Evolutionary conservation across 2,797 vertebrate species (phyloP).

Genomic region (Ataeniobius toweri): DNA sequence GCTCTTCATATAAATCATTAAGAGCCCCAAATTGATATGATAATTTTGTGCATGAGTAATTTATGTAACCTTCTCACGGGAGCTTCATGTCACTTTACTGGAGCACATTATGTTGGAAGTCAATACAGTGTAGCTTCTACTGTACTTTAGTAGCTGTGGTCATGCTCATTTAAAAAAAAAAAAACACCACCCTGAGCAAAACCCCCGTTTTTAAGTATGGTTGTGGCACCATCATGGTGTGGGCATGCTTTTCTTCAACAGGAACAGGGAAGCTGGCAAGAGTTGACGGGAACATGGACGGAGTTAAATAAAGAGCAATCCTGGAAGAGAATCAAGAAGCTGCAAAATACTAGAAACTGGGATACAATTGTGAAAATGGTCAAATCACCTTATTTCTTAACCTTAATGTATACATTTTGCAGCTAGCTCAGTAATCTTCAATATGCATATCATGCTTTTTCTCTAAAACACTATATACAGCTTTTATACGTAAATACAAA

Average conservation of each 20-base stretch:
- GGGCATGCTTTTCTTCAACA: not conserved
- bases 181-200: not conserved
- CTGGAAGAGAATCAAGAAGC: not conserved
- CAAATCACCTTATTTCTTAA: slow-evolving; percentile 19
- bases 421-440: slow-evolving; percentile 5
- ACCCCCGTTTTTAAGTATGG: not conserved
- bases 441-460: slow-evolving; percentile 38
- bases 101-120: no score
- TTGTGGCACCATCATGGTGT: not conserved
- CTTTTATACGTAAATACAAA: slow-evolving; percentile 33
- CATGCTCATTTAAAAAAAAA: no score
- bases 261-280: not conserved
- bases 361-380: slow-evolving; percentile 25
- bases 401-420: no score
- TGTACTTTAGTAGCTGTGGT: no score
- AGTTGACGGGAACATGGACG: not conserved
- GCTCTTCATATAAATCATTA: no score
- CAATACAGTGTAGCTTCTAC: no score
- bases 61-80: no score
- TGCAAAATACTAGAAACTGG: not conserved
- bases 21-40: no score
- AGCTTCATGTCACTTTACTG: no score
- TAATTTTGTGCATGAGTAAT: no score
- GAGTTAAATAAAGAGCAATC: not conserved
- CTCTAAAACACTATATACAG: slow-evolving; percentile 13